Evolutionary conservation across 1,140 invertebrate genomes (phyloP).

Genomic region (Panagrolaimus sp.): DNA sequence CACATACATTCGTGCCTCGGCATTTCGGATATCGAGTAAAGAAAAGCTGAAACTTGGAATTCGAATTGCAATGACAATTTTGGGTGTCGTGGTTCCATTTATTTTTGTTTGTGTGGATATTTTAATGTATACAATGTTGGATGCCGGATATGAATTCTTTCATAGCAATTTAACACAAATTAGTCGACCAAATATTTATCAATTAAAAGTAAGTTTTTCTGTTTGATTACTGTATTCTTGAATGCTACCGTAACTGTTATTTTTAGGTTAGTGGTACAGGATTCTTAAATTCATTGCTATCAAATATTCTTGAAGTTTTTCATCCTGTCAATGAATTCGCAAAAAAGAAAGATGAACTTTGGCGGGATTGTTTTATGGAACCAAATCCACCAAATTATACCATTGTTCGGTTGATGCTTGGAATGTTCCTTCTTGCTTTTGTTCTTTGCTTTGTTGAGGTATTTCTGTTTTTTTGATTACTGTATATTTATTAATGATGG

Average conservation of each 20-base stretch:
- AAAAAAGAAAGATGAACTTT: slow-evolving; percentile 31
- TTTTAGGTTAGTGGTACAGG: slow-evolving; percentile 38
- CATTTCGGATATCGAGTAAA: slow-evolving; percentile 20
- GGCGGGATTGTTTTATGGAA: slow-evolving; percentile 38
- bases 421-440: slow-evolving; percentile 9
- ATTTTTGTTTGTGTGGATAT: slow-evolving; percentile 33
- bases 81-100: slow-evolving; percentile 28
- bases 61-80: slow-evolving; percentile 25
- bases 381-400: slow-evolving; percentile 39
- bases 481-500: too few relatives aligned
- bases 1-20: slow-evolving; percentile 27
- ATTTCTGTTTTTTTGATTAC: background rate
- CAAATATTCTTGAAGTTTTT: slow-evolving; percentile 33
- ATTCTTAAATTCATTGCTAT: slow-evolving; percentile 37
- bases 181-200: slow-evolving; percentile 34
- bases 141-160: slow-evolving; percentile 34
- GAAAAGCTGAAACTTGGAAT: slow-evolving; percentile 27
- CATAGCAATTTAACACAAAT: slow-evolving; percentile 29
- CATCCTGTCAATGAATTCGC: slow-evolving; percentile 34
- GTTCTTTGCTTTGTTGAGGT: slow-evolving; percentile 15
- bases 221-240: background rate
- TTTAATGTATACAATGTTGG: slow-evolving; percentile 28
- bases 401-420: slow-evolving; percentile 16
- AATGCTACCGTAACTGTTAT: background rate
- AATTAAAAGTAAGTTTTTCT: slow-evolving; percentile 33